A percentile compares a stretch with the other conserved stretches of the same genome.
These are phyloP conservation scores for Gymnopithys bicolor DNA, from an alignment of 2,797 vertebrate species.

Conservation along the genomic window DNA sequence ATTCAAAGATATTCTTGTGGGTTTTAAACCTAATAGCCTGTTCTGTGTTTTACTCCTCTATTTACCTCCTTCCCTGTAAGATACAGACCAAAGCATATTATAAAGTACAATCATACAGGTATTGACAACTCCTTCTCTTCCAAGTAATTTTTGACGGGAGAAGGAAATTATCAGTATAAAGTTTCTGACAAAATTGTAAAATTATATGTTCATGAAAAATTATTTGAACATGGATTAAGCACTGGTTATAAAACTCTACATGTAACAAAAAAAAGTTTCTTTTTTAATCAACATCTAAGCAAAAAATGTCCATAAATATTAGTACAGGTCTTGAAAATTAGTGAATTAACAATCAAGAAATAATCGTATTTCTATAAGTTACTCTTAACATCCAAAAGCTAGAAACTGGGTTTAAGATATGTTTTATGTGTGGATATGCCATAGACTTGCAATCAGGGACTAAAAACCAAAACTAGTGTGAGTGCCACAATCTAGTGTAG, in stretches of 20 bases:
- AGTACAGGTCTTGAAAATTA: neutral
- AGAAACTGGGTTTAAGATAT: neutral
- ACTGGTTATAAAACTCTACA: accelerated
- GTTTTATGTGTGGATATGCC: neutral
- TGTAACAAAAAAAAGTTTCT: neutral
- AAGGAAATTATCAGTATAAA: neutral
- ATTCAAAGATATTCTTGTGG: neutral
- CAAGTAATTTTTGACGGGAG: neutral
- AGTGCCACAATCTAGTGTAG: neutral
- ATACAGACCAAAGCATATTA: neutral
- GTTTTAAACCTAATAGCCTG: neutral
- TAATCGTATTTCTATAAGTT: neutral
- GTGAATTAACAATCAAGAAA: neutral
- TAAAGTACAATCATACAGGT: neutral
- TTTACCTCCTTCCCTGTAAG: neutral
- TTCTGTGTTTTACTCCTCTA: neutral
- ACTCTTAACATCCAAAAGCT: neutral
- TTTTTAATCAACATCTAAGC: neutral
- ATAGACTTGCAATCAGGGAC: neutral
- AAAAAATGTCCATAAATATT: neutral
- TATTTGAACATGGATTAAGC: neutral
- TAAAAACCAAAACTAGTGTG: neutral
- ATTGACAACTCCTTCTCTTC: neutral
- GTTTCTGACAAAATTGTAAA: neutral
- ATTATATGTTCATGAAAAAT: neutral